Conservation (phyloP, 2,888 invertebrate species). For the Polyommatus iphigenia region DNA sequence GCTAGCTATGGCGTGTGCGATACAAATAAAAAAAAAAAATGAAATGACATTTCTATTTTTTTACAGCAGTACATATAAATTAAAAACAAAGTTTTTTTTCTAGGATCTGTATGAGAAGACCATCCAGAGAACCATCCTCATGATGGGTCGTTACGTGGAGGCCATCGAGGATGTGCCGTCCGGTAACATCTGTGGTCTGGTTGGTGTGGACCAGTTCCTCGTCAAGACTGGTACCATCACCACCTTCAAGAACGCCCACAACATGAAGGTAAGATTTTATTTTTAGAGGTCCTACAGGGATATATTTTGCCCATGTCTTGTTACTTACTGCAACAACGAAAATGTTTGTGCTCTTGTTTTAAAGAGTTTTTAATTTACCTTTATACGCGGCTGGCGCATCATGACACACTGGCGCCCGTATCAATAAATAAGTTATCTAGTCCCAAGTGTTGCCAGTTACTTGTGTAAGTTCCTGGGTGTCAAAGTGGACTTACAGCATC, state of each 20-base stretch:
- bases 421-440: not conserved
- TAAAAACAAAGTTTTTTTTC: slow-evolving; percentile 12
- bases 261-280: slow-evolving; percentile 86
- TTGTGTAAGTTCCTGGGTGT: slow-evolving; percentile 72
- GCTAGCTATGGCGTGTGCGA: slow-evolving; percentile 80
- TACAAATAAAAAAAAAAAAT: slow-evolving; percentile 59
- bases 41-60: not conserved
- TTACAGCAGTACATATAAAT: not conserved
- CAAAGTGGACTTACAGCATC: slow-evolving; percentile 62
- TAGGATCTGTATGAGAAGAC: slow-evolving; percentile 98
- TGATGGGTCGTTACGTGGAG: slow-evolving; percentile 99
- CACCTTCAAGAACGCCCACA: slow-evolving; percentile 99
- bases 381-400: too few relatives aligned
- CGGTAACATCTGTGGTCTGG: slow-evolving; percentile 99
- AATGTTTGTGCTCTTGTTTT: too few relatives aligned
- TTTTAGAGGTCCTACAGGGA: not conserved
- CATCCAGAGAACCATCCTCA: slow-evolving; percentile 99
- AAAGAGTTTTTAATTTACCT: too few relatives aligned
- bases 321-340: too few relatives aligned
- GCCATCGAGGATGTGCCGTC: slow-evolving; percentile 99
- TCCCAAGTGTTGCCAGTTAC: slow-evolving; percentile 65
- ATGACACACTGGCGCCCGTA: not conserved
- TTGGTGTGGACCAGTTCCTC: slow-evolving; percentile 99
- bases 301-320: too few relatives aligned
- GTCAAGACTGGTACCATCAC: slow-evolving; percentile 99